These are phyloP conservation scores for Listronotus bonariensis DNA, from an alignment of 1,140 invertebrate genomes.

Conservation along the genomic window DNA sequence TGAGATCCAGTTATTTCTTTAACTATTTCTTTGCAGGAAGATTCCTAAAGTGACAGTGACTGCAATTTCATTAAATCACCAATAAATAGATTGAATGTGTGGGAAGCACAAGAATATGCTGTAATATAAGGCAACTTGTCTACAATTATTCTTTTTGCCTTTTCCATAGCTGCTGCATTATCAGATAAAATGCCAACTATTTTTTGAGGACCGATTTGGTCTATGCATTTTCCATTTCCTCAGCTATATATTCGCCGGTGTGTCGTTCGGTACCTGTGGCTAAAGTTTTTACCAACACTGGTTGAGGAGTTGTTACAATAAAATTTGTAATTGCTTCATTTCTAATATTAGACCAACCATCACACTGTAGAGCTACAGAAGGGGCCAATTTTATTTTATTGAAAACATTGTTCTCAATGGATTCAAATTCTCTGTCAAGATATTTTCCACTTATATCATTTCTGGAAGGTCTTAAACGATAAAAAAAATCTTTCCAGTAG, in stretches of 20 bases:
- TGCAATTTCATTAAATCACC: too few relatives aligned
- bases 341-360: background rate
- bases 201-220: background rate
- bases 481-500: background rate
- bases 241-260: background rate
- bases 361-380: background rate
- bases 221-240: background rate
- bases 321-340: background rate
- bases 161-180: background rate
- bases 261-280: background rate
- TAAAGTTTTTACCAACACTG: background rate
- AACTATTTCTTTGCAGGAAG: too few relatives aligned
- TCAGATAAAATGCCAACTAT: background rate
- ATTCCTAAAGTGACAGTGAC: too few relatives aligned
- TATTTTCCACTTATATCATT: background rate
- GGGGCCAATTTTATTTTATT: background rate
- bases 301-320: background rate
- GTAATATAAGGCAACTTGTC: background rate
- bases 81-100: too few relatives aligned
- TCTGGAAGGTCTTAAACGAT: background rate
- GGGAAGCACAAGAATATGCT: background rate
- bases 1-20: too few relatives aligned
- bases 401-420: background rate
- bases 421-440: background rate
- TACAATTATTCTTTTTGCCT: background rate